These are phyloP conservation scores for Oscheius sp. DNA, from an alignment of 2,888 invertebrate genomes.

Conservation along the genomic window DNA sequence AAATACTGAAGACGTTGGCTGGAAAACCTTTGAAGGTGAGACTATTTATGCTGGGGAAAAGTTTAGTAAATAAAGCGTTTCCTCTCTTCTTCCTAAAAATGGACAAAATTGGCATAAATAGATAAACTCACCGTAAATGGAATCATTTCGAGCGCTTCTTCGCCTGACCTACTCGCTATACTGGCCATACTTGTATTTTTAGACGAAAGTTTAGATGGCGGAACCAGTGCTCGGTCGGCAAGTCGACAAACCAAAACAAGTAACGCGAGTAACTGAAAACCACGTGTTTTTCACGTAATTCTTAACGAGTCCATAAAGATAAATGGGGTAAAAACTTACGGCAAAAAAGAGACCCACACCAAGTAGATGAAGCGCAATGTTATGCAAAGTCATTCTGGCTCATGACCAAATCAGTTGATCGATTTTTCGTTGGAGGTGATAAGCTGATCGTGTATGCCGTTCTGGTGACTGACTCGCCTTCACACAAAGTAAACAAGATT, in stretches of 20 bases:
- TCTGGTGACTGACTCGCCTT: not conserved
- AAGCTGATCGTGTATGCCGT: conserved; percentile 10
- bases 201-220: conserved; percentile 25
- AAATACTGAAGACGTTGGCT: conserved; percentile 63
- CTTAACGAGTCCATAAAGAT: not conserved
- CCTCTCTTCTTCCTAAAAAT: conserved; percentile 32
- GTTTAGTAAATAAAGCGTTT: conserved; percentile 35
- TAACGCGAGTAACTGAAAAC: conserved; percentile 24
- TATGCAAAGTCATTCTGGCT: conserved; percentile 52
- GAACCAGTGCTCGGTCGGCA: conserved; percentile 32
- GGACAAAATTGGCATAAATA: not conserved
- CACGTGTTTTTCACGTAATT: not conserved
- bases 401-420: conserved; percentile 15
- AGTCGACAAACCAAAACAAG: conserved; percentile 26
- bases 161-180: conserved; percentile 14
- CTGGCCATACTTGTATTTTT: conserved; percentile 25
- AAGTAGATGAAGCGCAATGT: conserved; percentile 53
- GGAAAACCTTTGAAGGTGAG: conserved; percentile 62
- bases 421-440: conserved; percentile 10
- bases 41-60: not conserved
- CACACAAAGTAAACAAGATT: not conserved
- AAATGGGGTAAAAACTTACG: conserved; percentile 38
- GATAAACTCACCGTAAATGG: conserved; percentile 9
- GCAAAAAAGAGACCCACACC: conserved; percentile 46
- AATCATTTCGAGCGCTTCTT: conserved; percentile 19